Base-by-base conservation (phyloP, 1,140 invertebrate species). In the Drosophila ogumai region DNA sequence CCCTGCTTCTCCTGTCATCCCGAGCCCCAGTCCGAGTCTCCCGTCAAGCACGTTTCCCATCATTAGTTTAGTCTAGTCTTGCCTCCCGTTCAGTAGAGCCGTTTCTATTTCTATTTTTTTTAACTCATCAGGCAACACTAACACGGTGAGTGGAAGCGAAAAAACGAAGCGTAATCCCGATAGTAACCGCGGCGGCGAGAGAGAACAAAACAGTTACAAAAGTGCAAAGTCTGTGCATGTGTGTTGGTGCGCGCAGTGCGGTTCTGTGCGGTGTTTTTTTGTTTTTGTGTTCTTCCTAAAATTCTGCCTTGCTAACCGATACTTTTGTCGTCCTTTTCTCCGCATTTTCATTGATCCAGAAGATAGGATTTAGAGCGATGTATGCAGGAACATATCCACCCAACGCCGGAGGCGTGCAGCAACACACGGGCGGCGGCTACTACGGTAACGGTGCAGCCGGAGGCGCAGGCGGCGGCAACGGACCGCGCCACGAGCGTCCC, bases 331-430 rank as follows among this genome's bases (percentile, higher is more conserved):
- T 55, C 34, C 59, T 25, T 6, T 43, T 63, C 19, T 50, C 12
- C 0, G 6, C 44, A 46, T 4, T 40, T 44, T 12, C 52, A 19
- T 28, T 17, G 56, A 43, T 17, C 4, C n/a, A 63, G 47, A 25
- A 63, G 32, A 10, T 41, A 76, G 64, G 38, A 68, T 68, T 47
- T 34, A 44, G 31, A 25, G 38, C 46, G 43, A 90, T 90, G 85
- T 90, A 90, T 58, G 81, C 85, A 64, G 78, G 86, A 58, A 79
- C 85, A 66, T 90, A 90, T 85, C 78, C 85, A 85, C 85, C 85
- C 25, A 90, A 85, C 58, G 86, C 86, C 54, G 85, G 85, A 25
- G 78, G 85, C 44, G 86, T 90, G 52, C 85, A 90, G 55, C 85
- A 90, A 61, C 86, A 90, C 60, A 86, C 85, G 22, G 81, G 81